Percentiles rank a stretch among this genome's conserved stretches.
Evolutionary conservation across 1,140 invertebrate genomes (phyloP).

Genomic region (Coptotermes formosanus): DNA sequence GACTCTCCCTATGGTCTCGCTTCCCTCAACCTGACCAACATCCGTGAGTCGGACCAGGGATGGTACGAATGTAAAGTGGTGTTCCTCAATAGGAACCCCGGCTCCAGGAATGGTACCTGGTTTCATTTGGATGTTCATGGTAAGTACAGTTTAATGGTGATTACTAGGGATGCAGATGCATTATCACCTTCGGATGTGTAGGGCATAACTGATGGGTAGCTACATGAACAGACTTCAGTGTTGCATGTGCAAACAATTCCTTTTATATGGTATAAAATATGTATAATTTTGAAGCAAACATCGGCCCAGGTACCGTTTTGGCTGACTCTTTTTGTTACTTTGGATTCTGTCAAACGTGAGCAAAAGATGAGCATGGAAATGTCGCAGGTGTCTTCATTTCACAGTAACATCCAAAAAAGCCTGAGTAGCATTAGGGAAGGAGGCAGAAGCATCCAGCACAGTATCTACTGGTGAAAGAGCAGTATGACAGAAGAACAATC

Average conservation of each 20-base stretch:
- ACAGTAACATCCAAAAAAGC: no score
- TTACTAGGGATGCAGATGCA: not conserved
- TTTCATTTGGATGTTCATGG: constrained; percentile 93
- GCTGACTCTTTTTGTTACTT: no score
- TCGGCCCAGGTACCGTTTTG: no score
- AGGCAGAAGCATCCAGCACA: no score
- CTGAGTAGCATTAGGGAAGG: no score
- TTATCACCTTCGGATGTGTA: not conserved
- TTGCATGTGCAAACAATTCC: not conserved
- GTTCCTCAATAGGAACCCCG: constrained; percentile 89
- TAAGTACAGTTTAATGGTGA: constrained; percentile 46
- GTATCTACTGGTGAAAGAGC: no score
- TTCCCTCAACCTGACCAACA: constrained; percentile 91
- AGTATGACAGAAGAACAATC: no score
- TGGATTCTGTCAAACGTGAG: no score
- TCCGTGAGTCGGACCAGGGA: constrained; percentile 88
- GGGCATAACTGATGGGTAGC: not conserved
- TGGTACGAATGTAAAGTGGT: constrained; percentile 98
- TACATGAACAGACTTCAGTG: not conserved
- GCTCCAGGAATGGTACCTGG: constrained; percentile 87
- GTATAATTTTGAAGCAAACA: not conserved
- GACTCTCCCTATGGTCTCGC: constrained; percentile 85
- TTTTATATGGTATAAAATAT: not conserved
- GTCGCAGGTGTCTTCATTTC: no score
- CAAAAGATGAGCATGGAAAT: no score